These are phyloP conservation scores for Xenops minutus DNA, from an alignment of 2,797 vertebrate species.

Conservation along the genomic window DNA sequence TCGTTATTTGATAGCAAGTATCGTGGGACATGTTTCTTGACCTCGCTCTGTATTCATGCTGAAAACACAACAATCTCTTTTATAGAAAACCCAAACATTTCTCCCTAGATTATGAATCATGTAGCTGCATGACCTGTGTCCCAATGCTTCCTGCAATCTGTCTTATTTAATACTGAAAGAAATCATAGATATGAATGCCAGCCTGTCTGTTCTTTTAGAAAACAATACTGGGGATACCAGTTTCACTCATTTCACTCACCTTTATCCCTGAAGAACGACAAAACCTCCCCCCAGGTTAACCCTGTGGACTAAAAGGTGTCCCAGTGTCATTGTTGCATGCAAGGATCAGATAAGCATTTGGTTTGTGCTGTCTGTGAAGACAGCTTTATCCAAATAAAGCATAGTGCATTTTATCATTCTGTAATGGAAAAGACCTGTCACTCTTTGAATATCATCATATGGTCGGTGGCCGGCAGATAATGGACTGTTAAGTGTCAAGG, in stretches of 20 bases:
- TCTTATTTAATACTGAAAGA: slow-evolving; percentile 26
- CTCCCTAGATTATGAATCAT: slow-evolving; percentile 6
- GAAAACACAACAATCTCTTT: slow-evolving; percentile 1
- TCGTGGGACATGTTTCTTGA: neutral
- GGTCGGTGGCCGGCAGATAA: slow-evolving; percentile 79
- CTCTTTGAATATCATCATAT: slow-evolving; percentile 78
- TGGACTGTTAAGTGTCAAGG: slow-evolving; percentile 83
- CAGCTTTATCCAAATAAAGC: slow-evolving; percentile 78
- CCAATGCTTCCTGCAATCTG: neutral
- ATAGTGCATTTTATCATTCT: slow-evolving; percentile 73
- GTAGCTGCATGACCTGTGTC: neutral
- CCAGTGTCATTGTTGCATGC: neutral
- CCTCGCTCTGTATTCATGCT: neutral
- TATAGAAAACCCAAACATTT: neutral
- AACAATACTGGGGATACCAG: neutral
- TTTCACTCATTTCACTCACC: neutral
- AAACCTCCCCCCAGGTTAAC: neutral
- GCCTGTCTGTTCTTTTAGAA: neutral
- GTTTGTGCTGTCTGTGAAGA: slow-evolving; percentile 65
- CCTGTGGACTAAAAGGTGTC: slow-evolving; percentile 56
- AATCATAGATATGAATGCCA: neutral
- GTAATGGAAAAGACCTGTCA: slow-evolving; percentile 79
- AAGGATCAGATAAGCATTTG: slow-evolving; percentile 67
- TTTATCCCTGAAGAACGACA: neutral
- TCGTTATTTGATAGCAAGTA: neutral